These are phyloP conservation scores for Pipistrellus kuhlii DNA, from an alignment of 2,797 vertebrate species.

Conservation along the genomic window DNA sequence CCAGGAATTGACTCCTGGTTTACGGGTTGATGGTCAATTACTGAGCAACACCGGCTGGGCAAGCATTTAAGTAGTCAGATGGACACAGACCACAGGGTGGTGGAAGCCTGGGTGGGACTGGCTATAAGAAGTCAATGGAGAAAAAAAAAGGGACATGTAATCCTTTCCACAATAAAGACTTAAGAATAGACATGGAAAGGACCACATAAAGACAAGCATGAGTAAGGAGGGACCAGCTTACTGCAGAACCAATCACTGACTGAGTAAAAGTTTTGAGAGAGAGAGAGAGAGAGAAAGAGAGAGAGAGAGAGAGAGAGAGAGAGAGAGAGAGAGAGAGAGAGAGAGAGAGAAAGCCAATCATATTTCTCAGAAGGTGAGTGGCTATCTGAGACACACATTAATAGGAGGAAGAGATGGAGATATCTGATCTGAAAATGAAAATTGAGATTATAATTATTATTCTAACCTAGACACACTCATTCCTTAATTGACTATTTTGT, in stretches of 20 bases:
- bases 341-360: background rate
- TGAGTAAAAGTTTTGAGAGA: background rate
- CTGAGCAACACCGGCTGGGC: too few species aligned
- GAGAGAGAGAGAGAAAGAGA: slow-evolving; percentile 33
- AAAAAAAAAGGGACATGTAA: too few species aligned
- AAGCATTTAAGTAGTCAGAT: background rate
- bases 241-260: background rate
- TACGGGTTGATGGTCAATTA: too few species aligned
- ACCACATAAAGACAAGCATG: background rate
- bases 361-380: background rate
- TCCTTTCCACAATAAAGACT: too few species aligned
- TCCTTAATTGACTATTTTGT: background rate
- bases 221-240: background rate
- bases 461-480: background rate
- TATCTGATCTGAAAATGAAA: slow-evolving; percentile 30
- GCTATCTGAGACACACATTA: background rate
- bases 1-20: too few species aligned
- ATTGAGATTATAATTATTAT: slow-evolving; percentile 33
- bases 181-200: background rate
- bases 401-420: background rate
- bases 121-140: too few species aligned
- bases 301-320: background rate
- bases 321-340: background rate
- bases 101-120: too few species aligned
- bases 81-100: too few species aligned